Percentiles rank a stretch among this genome's conserved stretches.
These are phyloP conservation scores for Tetragnatha versicolor DNA, from an alignment of 1,140 invertebrate species.

Conservation along the genomic window DNA sequence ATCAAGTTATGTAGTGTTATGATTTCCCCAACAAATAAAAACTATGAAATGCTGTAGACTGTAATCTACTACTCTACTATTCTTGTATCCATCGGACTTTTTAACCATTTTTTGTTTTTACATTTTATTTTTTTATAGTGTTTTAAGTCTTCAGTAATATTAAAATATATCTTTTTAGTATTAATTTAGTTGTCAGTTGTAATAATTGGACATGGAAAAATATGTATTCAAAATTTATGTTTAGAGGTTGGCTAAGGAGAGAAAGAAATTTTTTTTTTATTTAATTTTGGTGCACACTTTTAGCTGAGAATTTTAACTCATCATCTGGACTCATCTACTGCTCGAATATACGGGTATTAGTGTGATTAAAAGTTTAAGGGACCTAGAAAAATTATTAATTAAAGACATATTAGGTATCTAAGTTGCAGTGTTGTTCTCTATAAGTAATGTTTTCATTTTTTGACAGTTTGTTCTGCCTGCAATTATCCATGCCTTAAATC, in stretches of 20 bases:
- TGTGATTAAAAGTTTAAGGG: background rate
- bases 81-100: too few relatives aligned
- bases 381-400: background rate
- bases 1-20: background rate
- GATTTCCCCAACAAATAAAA: too few relatives aligned
- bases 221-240: too few relatives aligned
- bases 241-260: too few relatives aligned
- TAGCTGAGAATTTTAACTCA: background rate
- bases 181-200: too few relatives aligned
- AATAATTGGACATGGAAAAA: too few relatives aligned
- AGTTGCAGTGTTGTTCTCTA: background rate
- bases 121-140: too few relatives aligned
- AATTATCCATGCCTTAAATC: conserved; percentile 27
- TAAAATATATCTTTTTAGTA: too few relatives aligned
- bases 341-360: background rate
- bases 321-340: background rate
- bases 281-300: background rate
- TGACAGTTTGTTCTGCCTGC: conserved; percentile 34
- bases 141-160: too few relatives aligned
- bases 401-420: background rate
- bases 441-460: background rate
- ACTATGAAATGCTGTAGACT: background rate
- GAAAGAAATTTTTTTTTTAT: too few relatives aligned
- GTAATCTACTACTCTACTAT: too few relatives aligned
- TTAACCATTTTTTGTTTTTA: too few relatives aligned